Conservation (phyloP, 2,113 vertebrate species). For the Tylochromis polylepis region DNA sequence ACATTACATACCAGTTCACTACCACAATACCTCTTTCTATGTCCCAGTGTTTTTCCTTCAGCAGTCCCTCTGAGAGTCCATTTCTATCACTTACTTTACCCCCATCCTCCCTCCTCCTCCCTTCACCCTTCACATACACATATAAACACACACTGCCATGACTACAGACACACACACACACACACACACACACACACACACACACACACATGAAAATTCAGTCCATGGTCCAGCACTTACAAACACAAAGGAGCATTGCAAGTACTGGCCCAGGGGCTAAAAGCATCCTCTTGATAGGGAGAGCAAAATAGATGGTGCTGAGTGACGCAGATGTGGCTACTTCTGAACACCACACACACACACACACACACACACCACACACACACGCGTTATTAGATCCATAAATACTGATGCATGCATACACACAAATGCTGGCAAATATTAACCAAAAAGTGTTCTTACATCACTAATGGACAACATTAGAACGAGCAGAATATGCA, state of each 20-base stretch:
- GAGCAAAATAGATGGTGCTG: constrained; percentile 1
- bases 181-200: neutral
- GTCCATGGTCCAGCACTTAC: constrained; percentile 20
- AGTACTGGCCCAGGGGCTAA: constrained; percentile 28
- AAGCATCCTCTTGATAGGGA: constrained; percentile 36
- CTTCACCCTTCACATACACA: neutral
- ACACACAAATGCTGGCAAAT: neutral
- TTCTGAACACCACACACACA: neutral
- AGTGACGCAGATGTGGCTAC: neutral
- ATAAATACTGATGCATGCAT: neutral
- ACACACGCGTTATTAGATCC: neutral
- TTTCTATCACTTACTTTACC: neutral
- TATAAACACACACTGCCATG: neutral
- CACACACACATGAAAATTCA: neutral
- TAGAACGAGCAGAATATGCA: neutral
- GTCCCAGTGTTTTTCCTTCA: neutral
- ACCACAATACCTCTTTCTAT: neutral
- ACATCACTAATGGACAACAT: neutral
- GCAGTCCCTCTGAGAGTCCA: neutral
- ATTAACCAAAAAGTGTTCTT: neutral
- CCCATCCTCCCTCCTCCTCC: neutral
- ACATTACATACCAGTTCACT: neutral
- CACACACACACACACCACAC: neutral
- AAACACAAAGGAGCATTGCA: constrained; percentile 18
- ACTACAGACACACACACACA: too few relatives aligned